Percentiles rank a stretch among this genome's conserved stretches.
phyloP scores from a whole-genome alignment of 2,113 vertebrate species.

The Columba livia region DNA sequence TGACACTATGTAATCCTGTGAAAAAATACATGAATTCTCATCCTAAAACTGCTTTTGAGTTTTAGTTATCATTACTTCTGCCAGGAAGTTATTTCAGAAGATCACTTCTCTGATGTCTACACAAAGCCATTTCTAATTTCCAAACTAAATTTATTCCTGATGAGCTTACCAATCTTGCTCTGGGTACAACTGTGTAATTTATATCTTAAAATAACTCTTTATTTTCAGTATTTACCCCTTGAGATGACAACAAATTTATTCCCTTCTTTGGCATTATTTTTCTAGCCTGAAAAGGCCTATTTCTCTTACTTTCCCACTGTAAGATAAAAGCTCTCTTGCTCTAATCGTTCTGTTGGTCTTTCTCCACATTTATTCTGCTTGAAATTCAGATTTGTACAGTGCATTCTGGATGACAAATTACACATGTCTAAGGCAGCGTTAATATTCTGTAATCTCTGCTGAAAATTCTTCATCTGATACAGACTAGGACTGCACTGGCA shows the following conservation, averaged over 20 bases:
- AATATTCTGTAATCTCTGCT: background rate
- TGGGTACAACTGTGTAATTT: background rate
- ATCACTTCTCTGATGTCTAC: background rate
- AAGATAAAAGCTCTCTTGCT: background rate
- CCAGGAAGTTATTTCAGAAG: background rate
- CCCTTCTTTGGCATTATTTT: background rate
- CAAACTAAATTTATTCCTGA: background rate
- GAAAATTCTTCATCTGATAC: conserved; percentile 10
- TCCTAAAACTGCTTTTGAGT: background rate
- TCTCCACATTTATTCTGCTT: background rate
- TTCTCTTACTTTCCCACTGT: background rate
- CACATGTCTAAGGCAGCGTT: background rate
- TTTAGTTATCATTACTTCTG: background rate
- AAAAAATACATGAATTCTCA: background rate
- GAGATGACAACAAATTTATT: background rate
- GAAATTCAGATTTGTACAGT: background rate
- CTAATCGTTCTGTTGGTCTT: background rate
- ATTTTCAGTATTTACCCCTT: background rate
- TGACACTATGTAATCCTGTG: background rate
- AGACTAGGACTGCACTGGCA: background rate
- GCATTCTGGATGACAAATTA: background rate
- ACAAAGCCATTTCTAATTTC: background rate
- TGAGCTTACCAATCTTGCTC: background rate
- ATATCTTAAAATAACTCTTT: background rate
- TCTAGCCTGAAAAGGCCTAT: background rate